Evolutionary conservation across 2,797 vertebrate species (phyloP), one percentile per base, ranked within the genome.

Genomic region (Acanthiza pusilla): DNA sequence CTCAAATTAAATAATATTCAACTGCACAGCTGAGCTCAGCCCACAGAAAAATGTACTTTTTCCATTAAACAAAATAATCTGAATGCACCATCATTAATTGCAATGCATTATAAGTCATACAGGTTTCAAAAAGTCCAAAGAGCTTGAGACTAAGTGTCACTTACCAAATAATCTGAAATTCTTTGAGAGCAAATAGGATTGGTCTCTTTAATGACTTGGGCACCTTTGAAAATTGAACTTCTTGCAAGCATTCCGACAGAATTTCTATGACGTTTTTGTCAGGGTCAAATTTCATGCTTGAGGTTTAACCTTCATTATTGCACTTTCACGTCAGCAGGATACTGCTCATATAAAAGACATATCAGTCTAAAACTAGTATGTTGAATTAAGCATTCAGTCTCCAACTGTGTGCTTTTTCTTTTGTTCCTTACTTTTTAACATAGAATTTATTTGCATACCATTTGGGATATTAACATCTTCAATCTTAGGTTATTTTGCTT

Each of bases 381-480:
- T 76, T 88, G 88, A 89, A 90, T 91, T 80, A 94, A 93, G 21
- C 45, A 60, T 90, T 83, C 57, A 48, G 45, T 47, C 40, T 77
- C 88, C 80, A 90, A 29, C 73, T 72, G 70, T 55, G 73, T 57
- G 10, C 71, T 79, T 91, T 38, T 34, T 34, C 21, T 83, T 65
- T 85, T 77, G 16, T 88, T 72, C 22, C 19, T 80, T 86, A 16
- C 11, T 88, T 94, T 89, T 88, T 83, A 88, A 42, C 11, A 47
- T 14, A 54, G 45, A 88, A 72, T 93, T 80, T 86, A 57, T 85
- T 94, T 88, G 54, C 65, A 61, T 95, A 57, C 7, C 11, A 71
- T 20, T n/a, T 3, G 9, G 21, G 25, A 42, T 58, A 80, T 22
- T 91, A 27, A 27, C 14, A 26, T 88, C 34, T 74, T 85, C 30